Evolutionary conservation across 2,888 invertebrate species (phyloP), one percentile per base, ranked within the genome.

Genomic region (Oligia strigilis): DNA sequence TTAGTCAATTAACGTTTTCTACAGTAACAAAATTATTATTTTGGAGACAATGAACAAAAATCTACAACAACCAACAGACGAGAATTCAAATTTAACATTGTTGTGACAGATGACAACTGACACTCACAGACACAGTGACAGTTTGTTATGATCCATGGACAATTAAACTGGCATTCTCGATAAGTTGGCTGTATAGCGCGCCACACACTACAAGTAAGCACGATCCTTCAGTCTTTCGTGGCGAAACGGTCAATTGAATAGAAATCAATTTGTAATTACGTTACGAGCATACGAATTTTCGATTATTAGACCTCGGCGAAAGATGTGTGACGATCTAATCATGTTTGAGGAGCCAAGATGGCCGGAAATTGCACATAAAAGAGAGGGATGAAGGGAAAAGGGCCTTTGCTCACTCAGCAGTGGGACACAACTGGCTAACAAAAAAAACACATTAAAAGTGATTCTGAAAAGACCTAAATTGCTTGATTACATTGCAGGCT

Each of bases 31-130:
- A 71, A n/a, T 55, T 29, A 6, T 14, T 62, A 67, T 77, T 70
- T 65, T 19, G n/a, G 9, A 40, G 67, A 40, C 43, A 67, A 19
- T 36, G 49, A 55, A 17, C 43, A 19, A 36, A 36, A 46, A 55
- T 14, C 19, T 79, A 75, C 55, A 75, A 81, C 76, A 80, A 75
- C 72, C 83, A 83, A 87, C 89, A 88, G 86, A 86, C 84, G n/a
- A 64, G 75, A 76, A 58, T 85, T 85, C 72, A 86, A 85, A 85
- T 72, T 14, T 79, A 69, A 66, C 75, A 70, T 58, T 74, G 40
- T 65, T 66, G 36, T 76, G 71, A 78, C 82, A 74, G 40, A 0
- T 58, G 71, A 78, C 82, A 72, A 23, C 0, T 58, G 69, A 70
- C 49, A 79, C 9, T 40, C 40, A 40, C 40, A 40, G 2, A 4